Evolutionary conservation across 2,797 vertebrate species (phyloP), one percentile per base, ranked within the genome.

Genomic region (Onychomys torridus): DNA sequence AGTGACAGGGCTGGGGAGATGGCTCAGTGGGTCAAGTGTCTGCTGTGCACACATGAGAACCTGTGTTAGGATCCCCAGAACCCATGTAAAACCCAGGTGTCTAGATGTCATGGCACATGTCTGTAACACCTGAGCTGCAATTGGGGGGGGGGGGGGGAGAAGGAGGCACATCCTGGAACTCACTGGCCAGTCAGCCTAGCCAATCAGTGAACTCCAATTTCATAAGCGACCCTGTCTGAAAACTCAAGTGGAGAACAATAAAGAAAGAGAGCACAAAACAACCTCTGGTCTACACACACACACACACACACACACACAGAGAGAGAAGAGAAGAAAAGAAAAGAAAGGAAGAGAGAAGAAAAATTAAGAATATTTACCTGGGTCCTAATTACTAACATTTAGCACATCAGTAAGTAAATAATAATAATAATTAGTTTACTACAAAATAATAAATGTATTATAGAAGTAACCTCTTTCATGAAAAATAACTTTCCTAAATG

Each of bases 401-500:
- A 83, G 7, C 84, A 91, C 19, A 88, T 67, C 67, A 95, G 37
- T 46, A 95, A 71, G 34, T 19, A 83, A 49, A 43, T 59, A 81
- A 82, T 32, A 81, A 82, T 32, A 65, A 73, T 78, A 93, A 93
- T 93, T 78, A 10, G 92, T 95, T 77, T 12, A 49, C 65, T 90
- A 85, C 71, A 79, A 40, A 92, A 85, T 17, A 92, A 92, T 76
- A 90, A 93, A n/a, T 25, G 11, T 14, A 90, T 13, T 90, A 32
- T 23, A 29, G 55, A 78, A 92, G 7, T 82, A 55, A 71, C 43
- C 17, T n/a, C 83, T 52, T 92, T 93, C 82, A 87, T 77, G 6
- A 71, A 93, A 96, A 94, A 93, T 34, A 95, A 92, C 25, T 32
- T 88, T 95, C 79, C 25, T 29, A 67, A 85, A 95, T 85, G 78